These are phyloP conservation scores for Tetragnatha versicolor DNA, from an alignment of 1,140 invertebrate genomes.

Conservation along the genomic window DNA sequence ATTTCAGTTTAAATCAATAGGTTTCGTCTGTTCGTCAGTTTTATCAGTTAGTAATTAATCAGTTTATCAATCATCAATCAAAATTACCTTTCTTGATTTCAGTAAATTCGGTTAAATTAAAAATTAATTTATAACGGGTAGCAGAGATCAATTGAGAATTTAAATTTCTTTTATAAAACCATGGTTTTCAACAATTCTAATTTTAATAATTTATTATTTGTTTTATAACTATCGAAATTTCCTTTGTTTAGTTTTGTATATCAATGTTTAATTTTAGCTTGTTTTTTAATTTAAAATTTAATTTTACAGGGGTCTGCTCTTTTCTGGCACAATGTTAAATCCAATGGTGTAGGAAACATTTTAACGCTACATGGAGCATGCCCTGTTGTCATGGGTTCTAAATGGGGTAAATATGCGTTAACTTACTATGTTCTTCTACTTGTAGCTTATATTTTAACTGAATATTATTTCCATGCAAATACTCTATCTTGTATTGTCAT, in stretches of 20 bases:
- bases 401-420: constrained; percentile 60
- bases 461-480: neutral
- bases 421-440: neutral
- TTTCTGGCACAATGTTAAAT: constrained; percentile 60
- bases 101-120: too few relatives aligned
- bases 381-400: constrained; percentile 60
- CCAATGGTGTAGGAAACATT: constrained; percentile 57
- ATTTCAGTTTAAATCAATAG: too few relatives aligned
- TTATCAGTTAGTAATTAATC: too few relatives aligned
- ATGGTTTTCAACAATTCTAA: neutral
- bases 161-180: too few relatives aligned
- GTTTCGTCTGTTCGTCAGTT: too few relatives aligned
- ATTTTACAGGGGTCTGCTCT: constrained; percentile 59
- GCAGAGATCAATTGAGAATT: too few relatives aligned
- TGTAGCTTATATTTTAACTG: neutral
- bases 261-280: too few relatives aligned
- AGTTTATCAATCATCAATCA: too few relatives aligned
- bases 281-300: too few relatives aligned
- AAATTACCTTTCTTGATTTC: too few relatives aligned
- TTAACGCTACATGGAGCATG: constrained; percentile 60
- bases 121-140: too few relatives aligned
- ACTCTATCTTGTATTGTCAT: neutral
- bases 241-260: neutral
- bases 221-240: too few relatives aligned
- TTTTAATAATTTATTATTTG: neutral